Evolutionary conservation across 2,888 invertebrate genomes (phyloP), one percentile per base, ranked within the genome.

Genomic region (Heliconius ethilla): DNA sequence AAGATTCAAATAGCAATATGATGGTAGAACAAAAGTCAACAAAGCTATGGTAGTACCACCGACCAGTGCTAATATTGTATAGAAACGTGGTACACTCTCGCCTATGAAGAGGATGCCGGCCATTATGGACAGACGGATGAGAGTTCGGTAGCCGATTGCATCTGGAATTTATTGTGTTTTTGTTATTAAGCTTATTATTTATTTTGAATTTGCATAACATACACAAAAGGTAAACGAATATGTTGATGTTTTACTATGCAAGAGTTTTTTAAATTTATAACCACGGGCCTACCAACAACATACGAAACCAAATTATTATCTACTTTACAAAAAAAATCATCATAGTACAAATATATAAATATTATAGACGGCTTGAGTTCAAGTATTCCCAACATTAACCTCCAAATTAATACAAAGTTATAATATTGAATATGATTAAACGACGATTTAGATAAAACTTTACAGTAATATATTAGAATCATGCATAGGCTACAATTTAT

Each of bases 21-120:
- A 95, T 0, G 97, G 97, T 82, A 96, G 93, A 22, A 97, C 94
- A 87, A 96, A 97, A 22, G 96, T 96, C 63, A 96, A 91, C 45
- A 97, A 88, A 0, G 96, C 96, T 11, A 96, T 94, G 18, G 96
- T 96, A 40, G 96, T 96, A n/a, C 96, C 96, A 0, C 97, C 97
- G 10, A 97, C 94, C 74, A 97, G 90, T 15, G 96, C 95, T 78
- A 97, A 89, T 82, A 97, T 95, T 80, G 96, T 96, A 82, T 96
- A 96, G 91, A 97, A 97, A 77, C 95, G 94, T 0, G 97, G 97
- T 40, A 97, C 91, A 40, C 95, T 95, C 90, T 96, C 96, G 1
- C 96, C 96, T 75, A 97, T 92, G 86, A 96, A 95, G 75, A 97
- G 88, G 84, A 96, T 95, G 0, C 94, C 87, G 0, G 93, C 83